phyloP scores from a whole-genome alignment of 2,113 vertebrate species.

The Rhinoderma darwinii region DNA sequence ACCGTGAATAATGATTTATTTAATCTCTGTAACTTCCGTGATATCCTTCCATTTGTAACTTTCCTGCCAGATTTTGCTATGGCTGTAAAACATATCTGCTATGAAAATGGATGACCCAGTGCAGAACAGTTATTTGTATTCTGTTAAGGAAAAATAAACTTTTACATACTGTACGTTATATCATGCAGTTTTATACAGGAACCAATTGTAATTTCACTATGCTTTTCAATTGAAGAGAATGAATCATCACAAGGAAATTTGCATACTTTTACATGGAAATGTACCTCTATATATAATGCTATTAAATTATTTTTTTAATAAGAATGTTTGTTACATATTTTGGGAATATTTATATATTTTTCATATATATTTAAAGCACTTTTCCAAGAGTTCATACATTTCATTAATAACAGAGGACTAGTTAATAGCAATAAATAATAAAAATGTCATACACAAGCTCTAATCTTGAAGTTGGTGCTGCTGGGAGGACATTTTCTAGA shows the following conservation, averaged over 20 bases:
- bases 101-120: slow-evolving; percentile 1
- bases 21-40: slow-evolving; percentile 41
- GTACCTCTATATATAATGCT: not conserved
- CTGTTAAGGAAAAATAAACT: slow-evolving; percentile 13
- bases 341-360: not conserved
- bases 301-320: not conserved
- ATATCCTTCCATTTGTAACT: slow-evolving; percentile 36
- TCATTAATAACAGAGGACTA: too few species aligned
- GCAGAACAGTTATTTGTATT: slow-evolving; percentile 26
- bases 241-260: not conserved
- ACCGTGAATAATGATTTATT: slow-evolving; percentile 42
- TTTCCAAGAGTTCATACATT: too few species aligned
- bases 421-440: too few species aligned
- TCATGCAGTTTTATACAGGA: not conserved
- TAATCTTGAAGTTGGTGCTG: too few species aligned
- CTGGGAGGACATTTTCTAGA: too few species aligned
- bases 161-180: slow-evolving; percentile 13
- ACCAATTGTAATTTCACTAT: slow-evolving; percentile 19
- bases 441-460: too few species aligned
- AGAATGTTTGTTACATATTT: not conserved
- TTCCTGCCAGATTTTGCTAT: slow-evolving; percentile 32
- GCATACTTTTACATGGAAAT: slow-evolving; percentile 10
- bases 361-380: too few species aligned
- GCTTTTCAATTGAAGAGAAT: slow-evolving; percentile 18
- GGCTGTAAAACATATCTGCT: slow-evolving; percentile 45